Base-by-base conservation (phyloP, 2,113 vertebrate genomes). In the Daubentonia madagascariensis region DNA sequence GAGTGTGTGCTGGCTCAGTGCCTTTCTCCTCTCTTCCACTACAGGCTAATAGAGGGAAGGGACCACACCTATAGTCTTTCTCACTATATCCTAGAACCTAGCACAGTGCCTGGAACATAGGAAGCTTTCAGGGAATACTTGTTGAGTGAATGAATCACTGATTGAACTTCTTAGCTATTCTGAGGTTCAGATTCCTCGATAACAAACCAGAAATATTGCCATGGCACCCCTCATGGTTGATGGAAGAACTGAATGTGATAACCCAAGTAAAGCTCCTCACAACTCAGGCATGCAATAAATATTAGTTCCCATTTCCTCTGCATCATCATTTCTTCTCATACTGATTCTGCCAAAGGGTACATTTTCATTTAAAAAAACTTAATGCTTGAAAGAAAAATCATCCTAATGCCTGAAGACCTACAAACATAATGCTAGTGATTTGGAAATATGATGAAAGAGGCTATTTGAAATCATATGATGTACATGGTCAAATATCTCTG, bases 361-460 rank as follows among this genome's bases (percentile, higher is more conserved):
- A 23, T 88, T 97, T 96, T 90, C 67, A 95, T 80, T 97, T 30
- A 63, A 37, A 88, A 91, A 92, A 96, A 94, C 73, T 57, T 68
- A 95, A 85, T 30, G 25, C 75, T 87, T 96, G 80, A 54, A 91
- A 75, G 76, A 93, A 91, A 96, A 96, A 85, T 5, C 52, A 67
- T 35, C 16, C 57, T 70, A 85, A 92, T 65, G 63, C 48, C 81
- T 35, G 80, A 94, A 88, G 85, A 72, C 11, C 88, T 85, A 76
- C 40, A 92, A 90, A 89, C n/a, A 54, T 59, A 54, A 87, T 67
- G 65, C 85, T 96, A 67, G 81, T 73, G 52, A 61, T 86, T 78
- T 80, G 30, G 63, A 72, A 40, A 89, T 50, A 72, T 1, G 80
- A 95, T 94, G 91, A 92, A 97, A 97, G 84, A 87, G 23, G 63